A percentile compares a stretch with the other conserved stretches of the same genome.
Conservation (phyloP, 2,797 vertebrate species). For the Cryptoblepharus egeriae region DNA sequence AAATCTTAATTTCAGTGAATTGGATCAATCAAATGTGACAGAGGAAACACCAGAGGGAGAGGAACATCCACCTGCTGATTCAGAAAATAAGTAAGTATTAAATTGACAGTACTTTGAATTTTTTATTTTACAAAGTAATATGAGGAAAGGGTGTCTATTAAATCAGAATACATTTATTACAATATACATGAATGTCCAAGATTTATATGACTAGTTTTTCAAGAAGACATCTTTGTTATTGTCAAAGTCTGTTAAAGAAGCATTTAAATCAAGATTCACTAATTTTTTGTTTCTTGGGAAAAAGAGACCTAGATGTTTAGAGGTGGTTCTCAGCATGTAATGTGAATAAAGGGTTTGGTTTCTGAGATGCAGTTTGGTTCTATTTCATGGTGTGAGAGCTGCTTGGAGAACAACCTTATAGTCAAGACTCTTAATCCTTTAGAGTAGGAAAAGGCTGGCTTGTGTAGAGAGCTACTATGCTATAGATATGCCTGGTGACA, state of each 20-base stretch:
- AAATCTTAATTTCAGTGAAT: conserved; percentile 85
- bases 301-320: background rate
- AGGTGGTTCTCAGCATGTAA: no score
- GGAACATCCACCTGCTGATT: conserved; percentile 90
- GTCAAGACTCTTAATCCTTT: no score
- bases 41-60: conserved; percentile 93
- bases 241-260: no score
- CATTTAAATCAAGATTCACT: no score
- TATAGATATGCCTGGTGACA: background rate
- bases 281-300: background rate
- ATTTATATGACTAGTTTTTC: no score
- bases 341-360: background rate
- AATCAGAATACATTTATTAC: no score
- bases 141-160: no score
- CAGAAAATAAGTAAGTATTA: conserved; percentile 96
- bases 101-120: accelerated
- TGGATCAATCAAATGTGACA: conserved; percentile 89
- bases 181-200: no score
- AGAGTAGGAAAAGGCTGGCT: background rate
- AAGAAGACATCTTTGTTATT: no score
- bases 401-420: background rate
- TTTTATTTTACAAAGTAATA: no score
- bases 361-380: background rate
- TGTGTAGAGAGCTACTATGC: background rate
- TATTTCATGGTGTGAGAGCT: background rate